Base-by-base conservation (phyloP, 2,888 invertebrate species). In the Aspidiotus rigidus region DNA sequence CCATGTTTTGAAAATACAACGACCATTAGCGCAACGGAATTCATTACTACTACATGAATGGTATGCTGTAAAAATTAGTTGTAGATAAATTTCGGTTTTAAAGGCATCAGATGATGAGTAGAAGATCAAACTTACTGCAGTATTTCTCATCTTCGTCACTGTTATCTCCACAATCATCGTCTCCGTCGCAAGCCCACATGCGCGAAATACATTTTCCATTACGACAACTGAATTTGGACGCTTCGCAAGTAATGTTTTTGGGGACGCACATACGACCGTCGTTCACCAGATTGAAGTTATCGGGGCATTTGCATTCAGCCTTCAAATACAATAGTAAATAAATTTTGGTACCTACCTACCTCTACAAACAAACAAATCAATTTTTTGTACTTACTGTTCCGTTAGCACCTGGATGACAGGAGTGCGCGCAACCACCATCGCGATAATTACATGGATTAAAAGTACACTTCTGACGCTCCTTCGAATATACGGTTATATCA, bases 381-480 rank as follows among this genome's bases (percentile, higher is more conserved):
- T n/a, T 56, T 53, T 53, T 2, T 56, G 59, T 39, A 69, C 74
- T 74, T 73, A 80, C 79, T 1, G 88, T 87, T 64, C 86, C 87
- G 75, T 93, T 89, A 0, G 87, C 85, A 0, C 87, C 90, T 0
- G 94, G 93, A 77, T 94, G 94, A 76, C 97, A 97, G 73, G 90
- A 89, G 74, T 95, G 90, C 0, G 93, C 92, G 77, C 98, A 98
- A 0, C 97, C 98, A 0, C 98, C 98, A 74, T 98, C 98, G 76
- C 89, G 90, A 42, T 92, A 87, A 16, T 85, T 84, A 77, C 98
- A 99, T 0, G 90, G 86, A 79, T 93, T 92, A 0, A 84, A 83
- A 64, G 80, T 82, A 78, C 96, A 96, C 66, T 83, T 83, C 76
- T 96, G 95, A 44, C 92, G 82, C 16, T 83, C 84, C 0, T 83